Evolutionary conservation across 2,797 vertebrate genomes (phyloP).

Genomic region (Parotocinclus haroldoi): DNA sequence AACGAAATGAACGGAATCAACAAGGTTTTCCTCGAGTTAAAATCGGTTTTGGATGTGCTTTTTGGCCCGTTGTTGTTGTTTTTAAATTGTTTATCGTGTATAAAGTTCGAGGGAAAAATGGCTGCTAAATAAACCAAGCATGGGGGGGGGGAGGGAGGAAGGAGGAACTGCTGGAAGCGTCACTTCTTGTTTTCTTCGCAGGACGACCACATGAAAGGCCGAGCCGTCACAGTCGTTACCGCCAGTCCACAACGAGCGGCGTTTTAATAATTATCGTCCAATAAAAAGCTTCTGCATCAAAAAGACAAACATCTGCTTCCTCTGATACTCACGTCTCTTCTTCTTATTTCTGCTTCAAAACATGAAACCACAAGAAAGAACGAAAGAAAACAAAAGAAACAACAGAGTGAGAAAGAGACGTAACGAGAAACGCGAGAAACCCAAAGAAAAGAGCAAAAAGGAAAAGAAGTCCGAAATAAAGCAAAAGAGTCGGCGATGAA

Average conservation of each 20-base stretch:
- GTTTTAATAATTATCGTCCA: slow-evolving; percentile 63
- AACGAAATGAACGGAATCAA: too few relatives aligned
- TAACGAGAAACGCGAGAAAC: too few relatives aligned
- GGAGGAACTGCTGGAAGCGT: slow-evolving; percentile 71
- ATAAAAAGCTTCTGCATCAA: slow-evolving; percentile 40
- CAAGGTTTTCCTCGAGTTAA: slow-evolving; percentile 81
- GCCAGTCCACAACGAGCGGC: slow-evolving; percentile 72
- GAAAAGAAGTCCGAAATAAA: too few relatives aligned
- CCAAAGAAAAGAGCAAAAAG: too few relatives aligned
- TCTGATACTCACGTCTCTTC: slow-evolving; percentile 1
- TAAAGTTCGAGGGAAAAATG: slow-evolving; percentile 79
- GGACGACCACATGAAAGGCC: slow-evolving; percentile 78
- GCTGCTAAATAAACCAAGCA: slow-evolving; percentile 76
- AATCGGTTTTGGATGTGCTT: too few relatives aligned
- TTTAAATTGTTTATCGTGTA: slow-evolving; percentile 81
- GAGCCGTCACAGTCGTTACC: slow-evolving; percentile 69
- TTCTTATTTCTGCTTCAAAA: too few relatives aligned
- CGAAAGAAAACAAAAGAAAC: too few relatives aligned
- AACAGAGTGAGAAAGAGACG: too few relatives aligned
- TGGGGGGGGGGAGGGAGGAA: slow-evolving; percentile 76
- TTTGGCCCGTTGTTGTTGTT: too few relatives aligned
- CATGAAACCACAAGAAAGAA: too few relatives aligned
- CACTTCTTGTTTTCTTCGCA: slow-evolving; percentile 76
- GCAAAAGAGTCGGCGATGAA: too few relatives aligned
- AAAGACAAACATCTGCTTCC: slow-evolving; percentile 22